A percentile compares a stretch with the other conserved stretches of the same genome.
Conservation (phyloP, 2,113 vertebrate species). For the Upupa epops region DNA sequence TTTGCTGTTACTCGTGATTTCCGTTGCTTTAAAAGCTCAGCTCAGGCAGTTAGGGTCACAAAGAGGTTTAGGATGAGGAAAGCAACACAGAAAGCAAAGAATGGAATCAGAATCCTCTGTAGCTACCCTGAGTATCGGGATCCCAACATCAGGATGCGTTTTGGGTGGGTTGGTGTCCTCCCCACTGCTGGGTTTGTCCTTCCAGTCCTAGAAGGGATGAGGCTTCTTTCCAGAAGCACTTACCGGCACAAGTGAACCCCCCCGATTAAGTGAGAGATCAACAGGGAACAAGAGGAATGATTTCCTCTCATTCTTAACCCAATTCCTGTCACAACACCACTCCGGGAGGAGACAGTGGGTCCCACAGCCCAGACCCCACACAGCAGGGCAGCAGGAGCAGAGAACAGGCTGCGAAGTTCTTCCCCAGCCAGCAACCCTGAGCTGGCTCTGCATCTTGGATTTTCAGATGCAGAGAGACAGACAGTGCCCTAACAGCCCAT, state of each 20-base stretch:
- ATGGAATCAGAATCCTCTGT: background rate
- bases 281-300: background rate
- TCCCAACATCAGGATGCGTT: background rate
- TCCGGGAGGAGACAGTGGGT: background rate
- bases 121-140: background rate
- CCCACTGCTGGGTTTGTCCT: background rate
- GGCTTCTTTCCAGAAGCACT: background rate
- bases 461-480: background rate
- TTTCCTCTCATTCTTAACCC: background rate
- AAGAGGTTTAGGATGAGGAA: slow-evolving; percentile 38
- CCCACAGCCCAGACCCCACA: background rate
- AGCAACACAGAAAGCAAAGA: slow-evolving; percentile 55
- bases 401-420: background rate
- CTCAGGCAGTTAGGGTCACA: slow-evolving; percentile 1
- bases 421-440: background rate
- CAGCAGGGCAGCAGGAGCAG: background rate
- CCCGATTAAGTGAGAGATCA: background rate
- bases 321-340: background rate
- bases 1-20: no score
- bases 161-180: background rate
- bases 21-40: background rate
- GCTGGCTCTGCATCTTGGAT: background rate
- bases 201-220: background rate
- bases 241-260: background rate
- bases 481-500: background rate